Conservation (phyloP, 2,888 invertebrate genomes). For the Anticlea derivata region DNA sequence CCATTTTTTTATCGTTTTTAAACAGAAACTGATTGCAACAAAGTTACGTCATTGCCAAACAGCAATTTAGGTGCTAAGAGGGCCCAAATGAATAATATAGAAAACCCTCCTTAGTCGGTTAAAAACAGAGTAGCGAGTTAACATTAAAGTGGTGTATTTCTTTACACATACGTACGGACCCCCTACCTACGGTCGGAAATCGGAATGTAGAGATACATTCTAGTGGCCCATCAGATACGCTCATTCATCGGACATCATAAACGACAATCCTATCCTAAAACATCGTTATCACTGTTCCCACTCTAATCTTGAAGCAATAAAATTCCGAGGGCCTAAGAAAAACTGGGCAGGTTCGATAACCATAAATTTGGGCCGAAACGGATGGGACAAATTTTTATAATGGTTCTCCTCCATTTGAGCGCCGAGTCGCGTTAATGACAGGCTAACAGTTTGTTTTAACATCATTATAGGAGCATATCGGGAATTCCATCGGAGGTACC, state of each 20-base stretch:
- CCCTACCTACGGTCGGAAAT: slow-evolving; percentile 37
- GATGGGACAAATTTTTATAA: slow-evolving; percentile 84
- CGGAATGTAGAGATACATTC: slow-evolving; percentile 35
- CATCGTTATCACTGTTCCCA: slow-evolving; percentile 80
- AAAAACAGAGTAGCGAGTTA: background rate
- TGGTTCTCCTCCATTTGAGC: slow-evolving; percentile 78
- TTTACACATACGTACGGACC: slow-evolving; percentile 19
- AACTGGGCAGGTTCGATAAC: slow-evolving; percentile 77
- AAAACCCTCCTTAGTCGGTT: too few relatives aligned
- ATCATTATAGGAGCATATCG: slow-evolving; percentile 82
- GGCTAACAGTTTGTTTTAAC: slow-evolving; percentile 83
- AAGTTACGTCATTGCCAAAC: too few relatives aligned
- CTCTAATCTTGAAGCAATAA: slow-evolving; percentile 80
- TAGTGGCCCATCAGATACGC: slow-evolving; percentile 46
- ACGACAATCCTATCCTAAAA: slow-evolving; percentile 71
- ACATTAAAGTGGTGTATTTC: slow-evolving; percentile 15
- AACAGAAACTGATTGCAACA: too few relatives aligned
- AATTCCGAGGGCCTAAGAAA: slow-evolving; percentile 74
- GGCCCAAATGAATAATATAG: too few relatives aligned
- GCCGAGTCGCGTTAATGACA: slow-evolving; percentile 79
- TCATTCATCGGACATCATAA: slow-evolving; percentile 64
- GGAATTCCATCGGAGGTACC: slow-evolving; percentile 77
- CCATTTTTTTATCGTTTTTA: too few relatives aligned
- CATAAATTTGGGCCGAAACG: slow-evolving; percentile 81
- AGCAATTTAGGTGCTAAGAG: too few relatives aligned